Conservation (phyloP, 1,140 invertebrate genomes). For the Diuraphis noxia region DNA sequence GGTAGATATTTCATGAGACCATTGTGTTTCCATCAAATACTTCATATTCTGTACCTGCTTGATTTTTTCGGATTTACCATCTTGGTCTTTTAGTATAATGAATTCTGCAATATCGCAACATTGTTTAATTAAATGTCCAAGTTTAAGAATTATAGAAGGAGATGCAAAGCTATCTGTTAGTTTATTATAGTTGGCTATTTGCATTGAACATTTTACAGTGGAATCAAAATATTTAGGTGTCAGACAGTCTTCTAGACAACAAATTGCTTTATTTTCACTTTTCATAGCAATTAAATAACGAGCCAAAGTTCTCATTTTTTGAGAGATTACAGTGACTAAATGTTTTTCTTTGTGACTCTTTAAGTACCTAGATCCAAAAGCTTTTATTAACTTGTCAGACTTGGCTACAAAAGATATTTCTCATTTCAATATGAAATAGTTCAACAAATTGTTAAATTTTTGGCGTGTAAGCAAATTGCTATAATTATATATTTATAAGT, state of each 20-base stretch:
- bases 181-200: background rate
- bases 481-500: too few species aligned
- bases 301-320: background rate
- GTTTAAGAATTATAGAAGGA: background rate
- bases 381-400: background rate
- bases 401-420: background rate
- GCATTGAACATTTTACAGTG: background rate
- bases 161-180: background rate
- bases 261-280: background rate
- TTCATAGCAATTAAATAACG: background rate
- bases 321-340: background rate
- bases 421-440: too few species aligned
- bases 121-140: background rate
- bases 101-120: background rate
- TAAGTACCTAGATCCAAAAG: background rate
- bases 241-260: background rate
- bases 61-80: background rate
- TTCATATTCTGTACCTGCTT: background rate
- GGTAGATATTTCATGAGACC: conserved; percentile 1
- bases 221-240: background rate
- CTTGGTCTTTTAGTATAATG: background rate
- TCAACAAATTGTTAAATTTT: too few species aligned
- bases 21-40: background rate
- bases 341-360: background rate
- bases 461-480: too few species aligned